Conservation (phyloP, 1,140 invertebrate species). For the Eumaeus atala region DNA sequence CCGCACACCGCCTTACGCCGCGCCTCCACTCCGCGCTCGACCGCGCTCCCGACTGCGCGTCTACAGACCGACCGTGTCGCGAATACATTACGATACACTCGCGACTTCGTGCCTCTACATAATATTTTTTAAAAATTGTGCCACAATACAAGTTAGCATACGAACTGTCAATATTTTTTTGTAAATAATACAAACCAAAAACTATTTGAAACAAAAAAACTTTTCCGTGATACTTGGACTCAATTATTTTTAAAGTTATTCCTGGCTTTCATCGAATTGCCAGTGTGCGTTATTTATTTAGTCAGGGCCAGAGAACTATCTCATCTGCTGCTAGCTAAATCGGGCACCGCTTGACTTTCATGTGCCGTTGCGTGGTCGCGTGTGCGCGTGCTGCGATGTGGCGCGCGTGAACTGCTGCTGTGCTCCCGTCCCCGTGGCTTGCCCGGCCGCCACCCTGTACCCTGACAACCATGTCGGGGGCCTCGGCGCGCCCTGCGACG, state of each 20-base stretch:
- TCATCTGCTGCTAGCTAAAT: constrained; percentile 64
- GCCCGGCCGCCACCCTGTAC: constrained; percentile 85
- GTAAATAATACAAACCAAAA: background rate
- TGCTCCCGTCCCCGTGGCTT: constrained; percentile 79
- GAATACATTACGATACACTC: constrained; percentile 40
- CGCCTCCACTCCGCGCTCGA: constrained; percentile 63
- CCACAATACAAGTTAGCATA: background rate
- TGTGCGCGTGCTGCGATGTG: constrained; percentile 67
- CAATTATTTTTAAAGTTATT: constrained; percentile 36
- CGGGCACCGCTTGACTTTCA: constrained; percentile 67
- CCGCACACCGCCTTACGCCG: constrained; percentile 46
- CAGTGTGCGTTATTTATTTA: constrained; percentile 28
- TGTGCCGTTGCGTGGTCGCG: constrained; percentile 64
- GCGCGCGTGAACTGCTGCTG: constrained; percentile 57
- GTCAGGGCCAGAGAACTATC: constrained; percentile 35
- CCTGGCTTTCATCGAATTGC: constrained; percentile 34
- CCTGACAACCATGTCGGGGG: constrained; percentile 84
- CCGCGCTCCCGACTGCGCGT: constrained; percentile 63
- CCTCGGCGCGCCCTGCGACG: constrained; percentile 80
- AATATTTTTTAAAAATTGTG: constrained; percentile 30
- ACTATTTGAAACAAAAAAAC: background rate
- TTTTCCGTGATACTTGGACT: constrained; percentile 33
- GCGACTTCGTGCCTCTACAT: constrained; percentile 33
- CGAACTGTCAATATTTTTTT: constrained; percentile 3
- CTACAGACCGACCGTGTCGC: constrained; percentile 33